Conservation (phyloP, 2,888 invertebrate species). For the Altica lythri region DNA sequence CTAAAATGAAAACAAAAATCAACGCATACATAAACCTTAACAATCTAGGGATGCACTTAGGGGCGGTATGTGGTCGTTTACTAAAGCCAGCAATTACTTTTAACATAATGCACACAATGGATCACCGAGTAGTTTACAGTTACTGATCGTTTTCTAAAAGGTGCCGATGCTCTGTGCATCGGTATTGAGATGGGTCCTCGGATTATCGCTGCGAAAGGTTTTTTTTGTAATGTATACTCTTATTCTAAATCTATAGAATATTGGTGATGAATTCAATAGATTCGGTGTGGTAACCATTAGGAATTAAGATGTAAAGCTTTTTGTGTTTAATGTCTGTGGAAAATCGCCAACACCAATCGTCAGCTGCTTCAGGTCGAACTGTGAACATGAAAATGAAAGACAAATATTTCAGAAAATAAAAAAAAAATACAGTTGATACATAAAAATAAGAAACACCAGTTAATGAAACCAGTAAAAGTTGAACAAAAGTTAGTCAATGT, state of each 20-base stretch:
- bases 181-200: conserved; percentile 33
- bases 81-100: conserved; percentile 42
- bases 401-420: too few species aligned
- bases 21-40: conserved; percentile 7
- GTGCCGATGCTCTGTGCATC: conserved; percentile 35
- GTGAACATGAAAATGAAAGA: too few species aligned
- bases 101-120: conserved; percentile 41
- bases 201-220: conserved; percentile 29
- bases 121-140: conserved; percentile 40
- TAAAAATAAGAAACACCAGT: too few species aligned
- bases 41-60: conserved; percentile 26
- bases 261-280: conserved; percentile 9
- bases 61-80: conserved; percentile 40
- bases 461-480: too few species aligned
- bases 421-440: too few species aligned
- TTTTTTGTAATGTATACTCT: conserved; percentile 33
- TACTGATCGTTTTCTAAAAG: conserved; percentile 32
- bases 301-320: conserved; percentile 6
- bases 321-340: too few species aligned
- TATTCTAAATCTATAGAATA: conserved; percentile 10
- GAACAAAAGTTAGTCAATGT: too few species aligned
- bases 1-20: too few species aligned
- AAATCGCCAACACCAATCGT: too few species aligned
- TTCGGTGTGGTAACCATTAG: conserved; percentile 1
- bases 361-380: too few species aligned